Conservation (phyloP, 2,888 invertebrate genomes). For the Oligia fasciuncula region DNA sequence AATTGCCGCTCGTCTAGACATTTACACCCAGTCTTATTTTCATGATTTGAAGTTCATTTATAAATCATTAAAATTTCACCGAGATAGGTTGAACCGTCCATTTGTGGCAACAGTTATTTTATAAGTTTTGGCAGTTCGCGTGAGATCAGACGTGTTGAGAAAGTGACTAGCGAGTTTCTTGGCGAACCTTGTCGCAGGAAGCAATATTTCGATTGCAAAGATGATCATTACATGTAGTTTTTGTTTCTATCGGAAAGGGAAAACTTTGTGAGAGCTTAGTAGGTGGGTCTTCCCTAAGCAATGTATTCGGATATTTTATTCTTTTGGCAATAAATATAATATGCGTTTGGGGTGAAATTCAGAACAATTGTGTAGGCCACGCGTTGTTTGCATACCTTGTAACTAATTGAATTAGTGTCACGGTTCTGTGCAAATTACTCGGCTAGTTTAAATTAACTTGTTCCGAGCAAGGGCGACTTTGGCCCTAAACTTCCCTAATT, state of each 20-base stretch:
- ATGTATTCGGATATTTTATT: slow-evolving; percentile 18
- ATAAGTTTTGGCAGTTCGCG: slow-evolving; percentile 32
- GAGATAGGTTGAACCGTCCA: slow-evolving; percentile 28
- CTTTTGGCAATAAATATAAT: slow-evolving; percentile 8
- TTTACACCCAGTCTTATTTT: slow-evolving; percentile 4
- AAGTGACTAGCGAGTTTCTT: slow-evolving; percentile 43
- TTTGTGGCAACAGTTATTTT: slow-evolving; percentile 33
- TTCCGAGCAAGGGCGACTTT: slow-evolving; percentile 85
- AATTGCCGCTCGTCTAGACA: slow-evolving; percentile 3
- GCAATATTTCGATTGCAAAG: slow-evolving; percentile 37
- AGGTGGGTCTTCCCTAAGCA: not conserved
- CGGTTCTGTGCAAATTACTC: slow-evolving; percentile 86
- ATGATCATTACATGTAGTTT: slow-evolving; percentile 20
- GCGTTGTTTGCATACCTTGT: slow-evolving; percentile 84
- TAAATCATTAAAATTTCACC: slow-evolving; percentile 4
- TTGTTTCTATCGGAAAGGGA: not conserved
- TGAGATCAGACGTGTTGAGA: slow-evolving; percentile 25
- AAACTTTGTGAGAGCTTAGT: not conserved
- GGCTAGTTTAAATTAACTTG: slow-evolving; percentile 89
- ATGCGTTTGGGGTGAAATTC: slow-evolving; percentile 43
- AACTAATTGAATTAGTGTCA: slow-evolving; percentile 88
- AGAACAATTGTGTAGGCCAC: slow-evolving; percentile 68
- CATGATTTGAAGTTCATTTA: slow-evolving; percentile 8
- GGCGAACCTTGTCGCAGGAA: slow-evolving; percentile 37
- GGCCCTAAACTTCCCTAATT: slow-evolving; percentile 89